Conservation (phyloP, 2,888 invertebrate species). For the Drosophila leonis region DNA sequence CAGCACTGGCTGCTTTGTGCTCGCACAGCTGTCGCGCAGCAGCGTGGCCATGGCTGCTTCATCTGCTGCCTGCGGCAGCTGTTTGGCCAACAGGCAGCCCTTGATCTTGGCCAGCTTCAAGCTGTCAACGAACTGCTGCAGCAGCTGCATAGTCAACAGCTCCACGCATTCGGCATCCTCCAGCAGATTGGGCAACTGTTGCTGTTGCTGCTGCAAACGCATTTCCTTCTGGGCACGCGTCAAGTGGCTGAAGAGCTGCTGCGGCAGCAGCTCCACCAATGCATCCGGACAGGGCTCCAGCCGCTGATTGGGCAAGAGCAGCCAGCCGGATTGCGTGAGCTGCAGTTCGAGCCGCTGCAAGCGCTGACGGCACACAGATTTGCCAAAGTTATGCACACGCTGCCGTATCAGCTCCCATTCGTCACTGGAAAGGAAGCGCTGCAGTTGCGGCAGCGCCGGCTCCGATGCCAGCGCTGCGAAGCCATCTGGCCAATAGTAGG, state of each 20-base stretch:
- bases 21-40: conserved; percentile 39
- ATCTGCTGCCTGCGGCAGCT: background rate
- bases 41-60: conserved; percentile 2
- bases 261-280: conserved; percentile 52
- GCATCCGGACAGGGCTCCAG: conserved; percentile 35
- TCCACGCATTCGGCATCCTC: conserved; percentile 77
- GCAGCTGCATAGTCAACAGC: conserved; percentile 64
- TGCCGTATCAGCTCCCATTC: conserved; percentile 84
- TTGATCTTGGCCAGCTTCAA: conserved; percentile 40
- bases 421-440: conserved; percentile 72
- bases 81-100: conserved; percentile 40
- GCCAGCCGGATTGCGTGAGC: conserved; percentile 56
- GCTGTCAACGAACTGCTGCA: conserved; percentile 55
- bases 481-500: conserved; percentile 83
- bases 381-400: conserved; percentile 84
- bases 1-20: conserved; percentile 32
- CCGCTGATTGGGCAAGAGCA: conserved; percentile 51
- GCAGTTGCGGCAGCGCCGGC: conserved; percentile 40
- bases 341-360: conserved; percentile 81
- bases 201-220: conserved; percentile 38
- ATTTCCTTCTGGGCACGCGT: conserved; percentile 68
- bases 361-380: conserved; percentile 77
- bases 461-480: conserved; percentile 12
- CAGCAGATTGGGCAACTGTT: background rate
- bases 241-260: conserved; percentile 71